These are phyloP conservation scores for Mus pahari DNA, from an alignment of 2,113 vertebrate genomes.

Conservation along the genomic window DNA sequence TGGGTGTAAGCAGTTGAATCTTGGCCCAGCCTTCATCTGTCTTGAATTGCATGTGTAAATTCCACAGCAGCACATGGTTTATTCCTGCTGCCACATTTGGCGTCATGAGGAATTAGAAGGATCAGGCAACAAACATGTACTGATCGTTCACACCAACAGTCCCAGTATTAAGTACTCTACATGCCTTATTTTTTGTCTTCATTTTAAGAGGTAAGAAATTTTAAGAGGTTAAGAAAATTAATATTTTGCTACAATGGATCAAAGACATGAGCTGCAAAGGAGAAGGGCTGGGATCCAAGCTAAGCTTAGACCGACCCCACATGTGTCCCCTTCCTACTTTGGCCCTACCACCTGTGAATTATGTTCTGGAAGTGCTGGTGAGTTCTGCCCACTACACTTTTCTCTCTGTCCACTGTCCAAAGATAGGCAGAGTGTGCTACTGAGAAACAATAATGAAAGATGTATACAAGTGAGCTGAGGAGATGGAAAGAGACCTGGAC, in stretches of 20 bases:
- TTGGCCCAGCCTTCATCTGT: neutral
- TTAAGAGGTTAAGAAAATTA: neutral
- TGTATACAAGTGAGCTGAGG: neutral
- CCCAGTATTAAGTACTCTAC: neutral
- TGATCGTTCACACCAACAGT: neutral
- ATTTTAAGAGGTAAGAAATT: neutral
- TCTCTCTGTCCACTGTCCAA: neutral
- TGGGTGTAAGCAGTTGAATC: neutral
- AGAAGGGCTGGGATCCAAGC: neutral
- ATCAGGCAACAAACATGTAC: neutral
- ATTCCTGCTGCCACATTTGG: neutral
- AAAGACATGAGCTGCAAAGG: neutral
- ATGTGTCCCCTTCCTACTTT: neutral
- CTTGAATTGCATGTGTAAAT: neutral
- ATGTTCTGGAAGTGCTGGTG: neutral
- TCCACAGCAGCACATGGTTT: neutral
- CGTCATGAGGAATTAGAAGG: neutral
- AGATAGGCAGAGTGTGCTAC: neutral
- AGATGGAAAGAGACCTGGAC: constrained; percentile 8
- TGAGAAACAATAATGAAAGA: neutral
- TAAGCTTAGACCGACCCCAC: neutral
- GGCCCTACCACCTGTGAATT: neutral
- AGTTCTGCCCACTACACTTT: neutral
- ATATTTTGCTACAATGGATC: neutral
- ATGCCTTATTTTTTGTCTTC: neutral